phyloP scores from a whole-genome alignment of 64 coral and sea anemone species.

The Astreopora myriophthalma region DNA sequence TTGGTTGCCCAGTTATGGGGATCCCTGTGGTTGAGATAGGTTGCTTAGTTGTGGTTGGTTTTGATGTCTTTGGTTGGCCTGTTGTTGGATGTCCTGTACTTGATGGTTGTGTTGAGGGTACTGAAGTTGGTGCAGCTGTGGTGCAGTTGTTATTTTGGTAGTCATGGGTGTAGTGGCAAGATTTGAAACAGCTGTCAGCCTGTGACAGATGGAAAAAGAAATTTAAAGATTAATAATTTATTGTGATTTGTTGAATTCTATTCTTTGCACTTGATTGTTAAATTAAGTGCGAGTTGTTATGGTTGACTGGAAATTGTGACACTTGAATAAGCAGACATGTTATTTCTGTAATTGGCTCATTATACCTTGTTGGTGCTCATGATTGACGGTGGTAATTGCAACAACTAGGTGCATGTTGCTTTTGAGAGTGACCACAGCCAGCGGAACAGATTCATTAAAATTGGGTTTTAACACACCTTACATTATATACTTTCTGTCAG shows the following conservation, averaged over 20 bases:
- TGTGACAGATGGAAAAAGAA: neutral
- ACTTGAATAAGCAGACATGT: too few relatives aligned
- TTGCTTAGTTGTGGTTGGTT: neutral
- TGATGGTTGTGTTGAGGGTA: neutral
- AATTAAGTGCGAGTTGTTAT: neutral
- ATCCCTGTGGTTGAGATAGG: neutral
- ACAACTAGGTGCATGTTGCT: too few relatives aligned
- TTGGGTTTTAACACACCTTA: too few relatives aligned
- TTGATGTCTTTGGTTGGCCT: neutral
- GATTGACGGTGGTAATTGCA: too few relatives aligned
- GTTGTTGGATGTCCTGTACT: neutral
- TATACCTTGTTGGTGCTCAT: too few relatives aligned
- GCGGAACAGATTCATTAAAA: too few relatives aligned
- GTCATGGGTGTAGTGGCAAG: conserved; percentile 67
- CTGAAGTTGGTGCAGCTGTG: neutral
- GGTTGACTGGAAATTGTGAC: too few relatives aligned
- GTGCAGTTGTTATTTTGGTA: conserved; percentile 23
- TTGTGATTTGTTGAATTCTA: neutral
- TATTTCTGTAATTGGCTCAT: too few relatives aligned
- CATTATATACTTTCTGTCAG: too few relatives aligned
- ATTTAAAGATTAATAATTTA: too few relatives aligned
- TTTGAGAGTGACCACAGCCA: too few relatives aligned
- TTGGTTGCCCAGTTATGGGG: neutral
- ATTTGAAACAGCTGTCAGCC: conserved; percentile 52
- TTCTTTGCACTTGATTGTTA: neutral